Percentiles rank a stretch among this genome's conserved stretches.
Evolutionary conservation across 2,888 invertebrate species (phyloP).

Genomic region (Cephus pygmeus): DNA sequence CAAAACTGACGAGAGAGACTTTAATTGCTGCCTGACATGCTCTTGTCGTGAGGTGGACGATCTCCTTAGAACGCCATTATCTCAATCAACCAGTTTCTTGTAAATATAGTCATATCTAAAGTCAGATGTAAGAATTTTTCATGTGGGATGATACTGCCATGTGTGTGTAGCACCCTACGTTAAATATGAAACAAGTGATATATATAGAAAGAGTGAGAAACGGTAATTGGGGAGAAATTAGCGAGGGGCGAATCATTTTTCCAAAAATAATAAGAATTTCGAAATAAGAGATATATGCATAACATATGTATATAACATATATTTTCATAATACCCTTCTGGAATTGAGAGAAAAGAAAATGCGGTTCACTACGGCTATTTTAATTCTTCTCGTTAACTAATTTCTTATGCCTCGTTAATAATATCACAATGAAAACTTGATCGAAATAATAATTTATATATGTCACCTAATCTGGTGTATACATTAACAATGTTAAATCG

Average conservation of each 20-base stretch:
- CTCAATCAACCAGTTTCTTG: slow-evolving; percentile 45
- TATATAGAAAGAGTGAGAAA: slow-evolving; percentile 24
- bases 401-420: not conserved
- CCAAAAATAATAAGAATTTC: not conserved
- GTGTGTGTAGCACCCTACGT: slow-evolving; percentile 56
- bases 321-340: not conserved
- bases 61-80: slow-evolving; percentile 54
- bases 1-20: not conserved
- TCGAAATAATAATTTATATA: not conserved
- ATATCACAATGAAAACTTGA: not conserved
- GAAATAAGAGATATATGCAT: not conserved
- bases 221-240: not conserved
- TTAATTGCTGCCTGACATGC: not conserved
- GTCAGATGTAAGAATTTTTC: slow-evolving; percentile 51
- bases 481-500: not conserved
- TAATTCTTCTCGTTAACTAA: not conserved
- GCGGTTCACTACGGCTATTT: too few species aligned
- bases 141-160: slow-evolving; percentile 62
- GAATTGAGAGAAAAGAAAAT: too few species aligned
- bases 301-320: not conserved
- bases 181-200: slow-evolving; percentile 49
- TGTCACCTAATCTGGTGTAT: not conserved
- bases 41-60: slow-evolving; percentile 41
- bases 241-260: not conserved
- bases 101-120: slow-evolving; percentile 56